These are phyloP conservation scores for Strigops habroptila DNA, from an alignment of 2,113 vertebrate genomes.

Conservation along the genomic window DNA sequence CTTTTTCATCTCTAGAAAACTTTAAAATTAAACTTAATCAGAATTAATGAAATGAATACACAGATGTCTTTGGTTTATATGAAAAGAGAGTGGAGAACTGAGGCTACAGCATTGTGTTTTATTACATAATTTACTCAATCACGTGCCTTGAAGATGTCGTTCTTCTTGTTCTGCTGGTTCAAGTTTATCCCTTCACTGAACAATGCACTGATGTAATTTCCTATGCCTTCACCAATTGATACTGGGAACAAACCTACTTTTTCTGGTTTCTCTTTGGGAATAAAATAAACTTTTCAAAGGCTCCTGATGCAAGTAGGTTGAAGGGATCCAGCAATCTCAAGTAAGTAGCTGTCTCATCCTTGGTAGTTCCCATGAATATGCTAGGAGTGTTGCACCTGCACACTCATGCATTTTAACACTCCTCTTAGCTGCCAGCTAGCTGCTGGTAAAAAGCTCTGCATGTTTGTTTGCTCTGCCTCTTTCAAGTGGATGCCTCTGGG, in stretches of 20 bases:
- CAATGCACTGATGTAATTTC: neutral
- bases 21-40: neutral
- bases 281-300: neutral
- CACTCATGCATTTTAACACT: accelerated
- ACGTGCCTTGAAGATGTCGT: neutral
- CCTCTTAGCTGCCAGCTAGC: accelerated
- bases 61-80: neutral
- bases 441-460: neutral
- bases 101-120: neutral
- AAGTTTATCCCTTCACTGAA: neutral
- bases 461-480: neutral
- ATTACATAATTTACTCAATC: neutral
- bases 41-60: neutral
- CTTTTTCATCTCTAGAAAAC: neutral
- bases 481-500: neutral
- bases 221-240: neutral
- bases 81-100: neutral
- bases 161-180: neutral
- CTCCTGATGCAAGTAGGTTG: neutral
- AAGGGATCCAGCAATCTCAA: neutral
- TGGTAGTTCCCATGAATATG: neutral
- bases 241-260: neutral
- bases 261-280: neutral
- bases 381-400: neutral
- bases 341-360: neutral